Base-by-base conservation (phyloP, 2,888 invertebrate species). In the Nasonia oneida region DNA sequence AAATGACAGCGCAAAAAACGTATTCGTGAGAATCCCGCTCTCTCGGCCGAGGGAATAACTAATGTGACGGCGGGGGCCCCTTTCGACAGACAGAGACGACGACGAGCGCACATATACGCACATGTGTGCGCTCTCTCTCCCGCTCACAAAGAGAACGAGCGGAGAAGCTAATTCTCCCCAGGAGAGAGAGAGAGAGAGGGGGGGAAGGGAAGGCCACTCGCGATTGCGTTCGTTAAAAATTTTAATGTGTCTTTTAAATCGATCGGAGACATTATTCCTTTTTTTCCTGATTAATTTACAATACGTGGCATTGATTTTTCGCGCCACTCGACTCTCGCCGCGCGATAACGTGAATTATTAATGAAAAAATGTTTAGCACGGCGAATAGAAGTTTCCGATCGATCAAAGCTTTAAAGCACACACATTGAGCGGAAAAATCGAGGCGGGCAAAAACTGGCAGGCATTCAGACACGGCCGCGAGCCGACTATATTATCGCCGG, bases 1-100 rank as follows among this genome's bases (percentile, higher is more conserved):
- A 93, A 93, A 93, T 93, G 93, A 93, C 91, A 90, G 91, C 89
- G 91, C 90, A 93, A 93, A 92, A 93, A 90, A 90, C 90, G 89
- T 90, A 90, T 91, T 90, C 92, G 91, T 90, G 91, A 91, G 90
- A 92, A 91, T 89, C 89, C 89, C 89, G 84, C 86, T 88, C 84
- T 85, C 87, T 86, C 74, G 83, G 86, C 81, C 83, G 89, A 89
- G 89, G 89, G 87, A 87, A 87, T 87, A 87, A 86, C 87, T 87
- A 86, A 87, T 87, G 87, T 81, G 85, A 86, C 81, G 81, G 84
- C 33, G 29, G 77, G 57, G 73, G 37, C 83, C 85, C 86, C 83
- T 83, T 85, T 79, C 85, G 81, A 74, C 85, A 64, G 82, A 78
- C 71, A 42, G 47, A 64, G 18, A 39, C 67, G 57, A 61, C 57